phyloP scores from a whole-genome alignment of 2,888 invertebrate genomes.

The Allacma fusca region DNA sequence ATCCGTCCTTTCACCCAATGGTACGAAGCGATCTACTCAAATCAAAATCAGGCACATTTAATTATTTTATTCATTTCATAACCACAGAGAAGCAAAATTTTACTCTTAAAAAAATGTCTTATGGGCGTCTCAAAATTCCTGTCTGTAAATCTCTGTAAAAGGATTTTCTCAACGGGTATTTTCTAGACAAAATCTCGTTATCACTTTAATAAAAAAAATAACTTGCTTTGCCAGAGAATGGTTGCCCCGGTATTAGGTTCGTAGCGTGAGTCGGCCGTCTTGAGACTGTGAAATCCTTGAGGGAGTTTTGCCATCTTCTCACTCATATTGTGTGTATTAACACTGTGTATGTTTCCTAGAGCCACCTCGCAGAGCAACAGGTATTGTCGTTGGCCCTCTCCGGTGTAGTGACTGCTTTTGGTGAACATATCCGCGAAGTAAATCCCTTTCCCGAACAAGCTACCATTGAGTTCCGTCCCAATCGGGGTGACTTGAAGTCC shows the following conservation, averaged over 20 bases:
- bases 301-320: constrained; percentile 41
- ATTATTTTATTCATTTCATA: too few species aligned
- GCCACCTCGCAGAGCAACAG: constrained; percentile 67
- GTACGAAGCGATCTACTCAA: constrained; percentile 56
- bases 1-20: constrained; percentile 50
- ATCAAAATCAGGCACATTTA: too few species aligned
- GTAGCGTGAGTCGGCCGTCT: constrained; percentile 53
- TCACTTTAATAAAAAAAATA: too few species aligned
- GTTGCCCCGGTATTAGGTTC: constrained; percentile 53
- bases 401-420: constrained; percentile 65
- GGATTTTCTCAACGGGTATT: too few species aligned
- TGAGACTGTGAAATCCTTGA: constrained; percentile 49
- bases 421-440: constrained; percentile 67
- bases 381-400: constrained; percentile 63
- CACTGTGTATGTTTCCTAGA: constrained; percentile 54
- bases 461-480: constrained; percentile 64
- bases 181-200: too few species aligned
- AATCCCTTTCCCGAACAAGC: constrained; percentile 64
- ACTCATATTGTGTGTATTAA: constrained; percentile 32
- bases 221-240: constrained; percentile 57
- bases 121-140: too few species aligned
- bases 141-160: too few species aligned
- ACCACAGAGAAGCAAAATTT: too few species aligned
- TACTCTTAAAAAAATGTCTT: too few species aligned
- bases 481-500: constrained; percentile 67